phyloP scores from a whole-genome alignment of 2,113 vertebrate genomes.

The Scomber colias region DNA sequence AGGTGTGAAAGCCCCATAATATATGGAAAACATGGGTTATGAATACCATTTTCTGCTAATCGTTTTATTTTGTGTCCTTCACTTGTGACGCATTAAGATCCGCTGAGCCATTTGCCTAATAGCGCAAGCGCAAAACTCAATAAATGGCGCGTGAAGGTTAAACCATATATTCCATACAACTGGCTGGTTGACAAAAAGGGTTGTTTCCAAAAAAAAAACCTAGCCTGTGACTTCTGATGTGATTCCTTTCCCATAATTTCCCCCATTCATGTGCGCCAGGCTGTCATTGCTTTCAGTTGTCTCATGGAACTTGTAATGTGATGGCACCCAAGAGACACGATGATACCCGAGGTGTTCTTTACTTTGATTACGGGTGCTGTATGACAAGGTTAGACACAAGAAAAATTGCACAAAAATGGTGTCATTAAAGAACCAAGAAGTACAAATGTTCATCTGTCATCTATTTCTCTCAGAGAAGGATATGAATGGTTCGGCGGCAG shows the following conservation, averaged over 20 bases:
- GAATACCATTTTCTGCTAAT: neutral
- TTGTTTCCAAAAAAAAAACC: constrained; percentile 48
- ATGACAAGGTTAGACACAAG: constrained; percentile 48
- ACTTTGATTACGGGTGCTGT: constrained; percentile 29
- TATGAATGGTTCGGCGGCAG: neutral
- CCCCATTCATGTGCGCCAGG: constrained; percentile 7
- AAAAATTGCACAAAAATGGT: constrained; percentile 21
- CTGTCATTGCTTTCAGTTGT: constrained; percentile 27
- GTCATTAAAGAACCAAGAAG: neutral
- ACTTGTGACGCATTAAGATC: constrained; percentile 18
- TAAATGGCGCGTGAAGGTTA: constrained; percentile 54
- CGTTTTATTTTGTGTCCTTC: constrained; percentile 50
- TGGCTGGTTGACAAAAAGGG: neutral
- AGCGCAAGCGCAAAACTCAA: constrained; percentile 39
- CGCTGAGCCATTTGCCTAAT: constrained; percentile 23
- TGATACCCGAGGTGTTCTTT: constrained; percentile 29
- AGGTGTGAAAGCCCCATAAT: neutral
- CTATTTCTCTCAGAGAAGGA: neutral
- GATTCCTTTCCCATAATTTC: constrained; percentile 32
- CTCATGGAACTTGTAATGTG: constrained; percentile 49
- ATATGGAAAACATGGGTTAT: constrained; percentile 1
- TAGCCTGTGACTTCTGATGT: constrained; percentile 6
- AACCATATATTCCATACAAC: constrained; percentile 30
- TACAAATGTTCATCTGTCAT: too few species aligned
- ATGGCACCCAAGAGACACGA: constrained; percentile 42